Percentiles rank a stretch among this genome's conserved stretches.
Evolutionary conservation across 2,113 vertebrate species (phyloP).

Genomic region (Aegithalos caudatus): DNA sequence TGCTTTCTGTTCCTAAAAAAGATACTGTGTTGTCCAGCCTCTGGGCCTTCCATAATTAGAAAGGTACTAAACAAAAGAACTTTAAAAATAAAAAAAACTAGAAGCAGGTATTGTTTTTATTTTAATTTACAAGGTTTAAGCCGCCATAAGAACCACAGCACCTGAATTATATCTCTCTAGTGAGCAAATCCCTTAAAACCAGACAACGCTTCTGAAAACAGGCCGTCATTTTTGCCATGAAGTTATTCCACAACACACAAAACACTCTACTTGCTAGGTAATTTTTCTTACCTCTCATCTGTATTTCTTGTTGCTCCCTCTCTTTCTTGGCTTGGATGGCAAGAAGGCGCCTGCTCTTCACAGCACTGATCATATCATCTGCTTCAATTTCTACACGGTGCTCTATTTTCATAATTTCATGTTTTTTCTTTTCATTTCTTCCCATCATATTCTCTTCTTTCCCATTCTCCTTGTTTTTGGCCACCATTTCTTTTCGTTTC

Average conservation of each 20-base stretch:
- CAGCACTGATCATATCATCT: slow-evolving; percentile 92
- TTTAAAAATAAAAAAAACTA: not conserved
- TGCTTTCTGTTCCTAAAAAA: not conserved
- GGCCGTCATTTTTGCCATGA: not conserved
- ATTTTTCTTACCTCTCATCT: slow-evolving; percentile 86
- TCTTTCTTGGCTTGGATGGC: slow-evolving; percentile 93
- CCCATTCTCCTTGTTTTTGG: slow-evolving; percentile 77
- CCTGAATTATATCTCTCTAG: not conserved
- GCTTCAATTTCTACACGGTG: slow-evolving; percentile 66
- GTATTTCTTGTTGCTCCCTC: slow-evolving; percentile 88
- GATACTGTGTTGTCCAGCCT: not conserved
- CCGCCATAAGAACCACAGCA: not conserved
- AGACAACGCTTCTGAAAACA: not conserved
- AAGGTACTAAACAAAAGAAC: not conserved
- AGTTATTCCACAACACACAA: not conserved
- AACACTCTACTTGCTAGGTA: not conserved
- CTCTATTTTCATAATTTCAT: slow-evolving; percentile 61
- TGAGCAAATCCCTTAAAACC: not conserved
- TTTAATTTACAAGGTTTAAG: not conserved
- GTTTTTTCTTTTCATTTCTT: slow-evolving; percentile 80
- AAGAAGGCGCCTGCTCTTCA: slow-evolving; percentile 91
- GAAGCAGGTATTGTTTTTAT: not conserved
- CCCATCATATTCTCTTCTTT: slow-evolving; percentile 71
- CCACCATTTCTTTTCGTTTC: slow-evolving; percentile 88
- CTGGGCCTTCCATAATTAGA: not conserved